A percentile compares a stretch with the other conserved stretches of the same genome.
These are phyloP conservation scores for Amblyjoppa fuscipennis DNA, from an alignment of 2,888 invertebrate genomes.

Conservation along the genomic window DNA sequence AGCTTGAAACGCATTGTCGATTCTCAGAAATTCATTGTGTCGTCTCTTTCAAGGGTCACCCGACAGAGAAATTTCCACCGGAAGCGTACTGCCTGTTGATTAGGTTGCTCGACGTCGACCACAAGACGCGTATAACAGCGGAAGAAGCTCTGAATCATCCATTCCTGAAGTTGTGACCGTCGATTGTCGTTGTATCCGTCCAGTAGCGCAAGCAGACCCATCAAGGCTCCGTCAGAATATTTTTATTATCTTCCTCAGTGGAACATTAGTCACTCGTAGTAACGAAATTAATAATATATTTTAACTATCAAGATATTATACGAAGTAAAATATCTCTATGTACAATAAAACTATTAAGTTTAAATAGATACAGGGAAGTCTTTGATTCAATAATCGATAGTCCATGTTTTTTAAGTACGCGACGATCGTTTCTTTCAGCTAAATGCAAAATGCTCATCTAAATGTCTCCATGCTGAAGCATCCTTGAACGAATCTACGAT, in stretches of 20 bases:
- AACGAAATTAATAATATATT: conserved; percentile 63
- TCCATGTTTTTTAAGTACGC: conserved; percentile 51
- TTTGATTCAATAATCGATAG: conserved; percentile 41
- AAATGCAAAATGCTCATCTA: conserved; percentile 22
- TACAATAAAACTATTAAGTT: conserved; percentile 60
- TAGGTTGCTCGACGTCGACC: conserved; percentile 92
- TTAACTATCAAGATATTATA: conserved; percentile 37
- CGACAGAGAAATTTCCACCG: conserved; percentile 87
- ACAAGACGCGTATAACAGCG: conserved; percentile 91
- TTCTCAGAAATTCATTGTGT: conserved; percentile 20
- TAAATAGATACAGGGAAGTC: conserved; percentile 21
- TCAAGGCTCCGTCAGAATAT: conserved; percentile 35
- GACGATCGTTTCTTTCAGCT: background rate
- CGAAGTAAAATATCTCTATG: conserved; percentile 67
- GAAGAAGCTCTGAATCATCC: conserved; percentile 91
- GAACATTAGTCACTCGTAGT: conserved; percentile 55
- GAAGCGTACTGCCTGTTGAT: conserved; percentile 91
- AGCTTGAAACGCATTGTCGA: background rate
- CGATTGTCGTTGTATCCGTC: conserved; percentile 29
- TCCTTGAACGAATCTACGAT: background rate
- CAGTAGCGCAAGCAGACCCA: conserved; percentile 44
- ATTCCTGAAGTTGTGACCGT: conserved; percentile 86
- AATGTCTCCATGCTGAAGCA: background rate
- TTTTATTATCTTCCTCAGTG: conserved; percentile 40
- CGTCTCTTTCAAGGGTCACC: conserved; percentile 72